These are phyloP conservation scores for Saimiri boliviensis DNA, from an alignment of 2,113 vertebrate species.

Conservation along the genomic window DNA sequence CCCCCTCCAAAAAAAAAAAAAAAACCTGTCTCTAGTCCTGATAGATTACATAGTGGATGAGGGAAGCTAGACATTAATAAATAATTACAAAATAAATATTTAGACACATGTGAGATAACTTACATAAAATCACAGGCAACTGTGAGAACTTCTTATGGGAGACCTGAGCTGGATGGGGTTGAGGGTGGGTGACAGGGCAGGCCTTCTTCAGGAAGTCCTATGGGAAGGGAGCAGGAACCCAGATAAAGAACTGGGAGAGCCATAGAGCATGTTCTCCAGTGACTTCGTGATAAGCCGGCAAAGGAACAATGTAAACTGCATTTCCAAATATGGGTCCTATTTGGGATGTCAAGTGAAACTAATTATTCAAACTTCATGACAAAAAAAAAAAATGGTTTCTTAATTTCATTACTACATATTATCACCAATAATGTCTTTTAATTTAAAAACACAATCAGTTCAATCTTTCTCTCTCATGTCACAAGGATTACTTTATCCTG, in stretches of 20 bases:
- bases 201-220: background rate
- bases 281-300: background rate
- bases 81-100: background rate
- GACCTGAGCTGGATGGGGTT: rapidly evolving
- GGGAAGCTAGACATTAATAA: background rate
- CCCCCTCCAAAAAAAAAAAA: too few species aligned
- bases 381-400: background rate
- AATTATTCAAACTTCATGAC: background rate
- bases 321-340: background rate
- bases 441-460: background rate
- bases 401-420: background rate
- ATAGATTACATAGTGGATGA: background rate
- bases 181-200: rapidly evolving
- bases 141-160: background rate
- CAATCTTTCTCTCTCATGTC: background rate
- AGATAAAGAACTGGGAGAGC: background rate
- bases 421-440: background rate
- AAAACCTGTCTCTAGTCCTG: background rate
- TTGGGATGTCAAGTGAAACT: background rate
- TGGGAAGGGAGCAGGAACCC: rapidly evolving
- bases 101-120: background rate
- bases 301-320: background rate
- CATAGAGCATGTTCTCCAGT: background rate
- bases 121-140: background rate
- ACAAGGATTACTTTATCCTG: background rate